These are phyloP conservation scores for Atrichornis clamosus DNA, from an alignment of 2,113 vertebrate genomes.

Conservation along the genomic window DNA sequence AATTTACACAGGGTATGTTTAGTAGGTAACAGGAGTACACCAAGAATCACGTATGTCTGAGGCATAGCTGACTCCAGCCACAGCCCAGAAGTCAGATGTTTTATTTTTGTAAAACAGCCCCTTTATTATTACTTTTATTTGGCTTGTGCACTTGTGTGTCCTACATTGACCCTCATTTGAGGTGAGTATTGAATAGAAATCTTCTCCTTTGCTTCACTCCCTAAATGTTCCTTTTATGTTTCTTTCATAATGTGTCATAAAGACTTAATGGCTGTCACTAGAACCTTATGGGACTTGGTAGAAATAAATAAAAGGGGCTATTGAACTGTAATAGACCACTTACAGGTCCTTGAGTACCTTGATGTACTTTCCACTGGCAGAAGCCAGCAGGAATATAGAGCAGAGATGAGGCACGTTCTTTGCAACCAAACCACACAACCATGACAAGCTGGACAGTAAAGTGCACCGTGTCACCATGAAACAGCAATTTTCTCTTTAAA, in stretches of 20 bases:
- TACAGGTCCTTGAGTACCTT: neutral
- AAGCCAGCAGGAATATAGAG: neutral
- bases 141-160: neutral
- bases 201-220: neutral
- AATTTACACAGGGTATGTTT: neutral
- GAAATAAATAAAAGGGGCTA: neutral
- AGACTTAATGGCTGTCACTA: neutral
- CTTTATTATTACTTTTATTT: neutral
- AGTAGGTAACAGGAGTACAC: neutral
- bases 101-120: neutral
- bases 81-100: neutral
- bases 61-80: neutral
- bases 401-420: neutral
- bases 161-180: neutral
- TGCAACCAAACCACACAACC: neutral
- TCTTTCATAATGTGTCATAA: neutral
- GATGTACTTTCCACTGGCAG: neutral
- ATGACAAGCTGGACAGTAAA: neutral
- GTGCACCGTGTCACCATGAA: neutral
- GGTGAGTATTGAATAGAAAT: neutral
- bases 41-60: neutral
- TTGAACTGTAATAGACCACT: neutral
- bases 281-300: neutral
- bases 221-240: neutral
- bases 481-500: neutral